Base-by-base conservation (phyloP, 2,797 vertebrate species). In the Neostethus bicornis region DNA sequence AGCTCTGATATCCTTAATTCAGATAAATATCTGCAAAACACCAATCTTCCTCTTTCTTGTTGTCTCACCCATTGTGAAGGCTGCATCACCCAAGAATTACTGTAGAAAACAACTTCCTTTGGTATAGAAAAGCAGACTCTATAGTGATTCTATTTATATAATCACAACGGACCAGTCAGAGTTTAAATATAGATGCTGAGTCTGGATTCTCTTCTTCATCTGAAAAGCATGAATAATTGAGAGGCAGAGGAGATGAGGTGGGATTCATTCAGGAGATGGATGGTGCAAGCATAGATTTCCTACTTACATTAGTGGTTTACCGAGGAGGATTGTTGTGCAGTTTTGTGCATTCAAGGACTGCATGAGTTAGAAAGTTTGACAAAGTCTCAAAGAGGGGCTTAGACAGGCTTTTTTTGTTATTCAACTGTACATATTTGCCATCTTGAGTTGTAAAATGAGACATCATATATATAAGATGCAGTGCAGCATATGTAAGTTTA, bases 141-240 rank as follows among this genome's bases (percentile, higher is more conserved):
- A 80, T 70, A 79, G 75, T 71, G 74, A 67, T 86, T 75, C 87
- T 92, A 92, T 91, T 91, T 90, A 90, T 92, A 91, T 49, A 63
- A 61, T 53, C 72, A 76, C 75, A 73, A 67, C 52, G 70, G 88
- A 80, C 74, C 77, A 81, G 87, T 73, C 70, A 70, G 66, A 73
- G 82, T 91, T 89, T 92, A 92, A 91, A 92, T 90, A 91, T 93
- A 92, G 92, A 89, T 81, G 79, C 83, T 79, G 86, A 86, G 83
- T 90, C 90, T 91, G 89, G 85, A 90, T 86, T 91, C 85, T 92
- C 87, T 87, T 88, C 88, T 81, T 90, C 87, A 85, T 89, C 85
- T 85, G 75, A 88, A 83, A 85, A 61, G 54, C 81, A 92, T 92
- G 90, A 92, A 93, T 92, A 91, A 92, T 91, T 87, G 79, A 92